These are phyloP conservation scores for Neodon shergylaensis DNA, from an alignment of 2,113 vertebrate species.

Conservation along the genomic window DNA sequence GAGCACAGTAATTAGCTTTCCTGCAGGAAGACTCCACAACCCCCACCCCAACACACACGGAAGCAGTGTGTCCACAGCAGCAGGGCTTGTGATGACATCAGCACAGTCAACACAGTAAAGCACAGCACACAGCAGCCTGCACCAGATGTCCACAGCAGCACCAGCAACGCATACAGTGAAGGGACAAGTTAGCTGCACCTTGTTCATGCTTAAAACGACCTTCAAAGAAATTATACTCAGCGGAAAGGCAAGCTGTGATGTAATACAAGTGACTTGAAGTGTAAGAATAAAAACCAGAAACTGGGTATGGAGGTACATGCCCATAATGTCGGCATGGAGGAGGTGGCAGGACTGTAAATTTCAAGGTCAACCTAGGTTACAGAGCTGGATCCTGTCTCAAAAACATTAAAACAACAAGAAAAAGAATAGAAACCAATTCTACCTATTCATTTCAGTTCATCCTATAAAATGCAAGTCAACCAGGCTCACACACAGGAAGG, in stretches of 20 bases:
- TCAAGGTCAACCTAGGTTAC: not conserved
- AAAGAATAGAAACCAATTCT: not conserved
- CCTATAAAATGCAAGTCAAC: not conserved
- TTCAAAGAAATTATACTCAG: not conserved
- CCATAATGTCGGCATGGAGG: not conserved
- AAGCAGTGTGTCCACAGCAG: not conserved
- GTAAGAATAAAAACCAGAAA: not conserved
- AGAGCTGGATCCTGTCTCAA: not conserved
- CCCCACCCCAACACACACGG: not conserved
- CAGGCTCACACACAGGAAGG: not conserved
- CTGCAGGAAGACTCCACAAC: not conserved
- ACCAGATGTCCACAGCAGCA: not conserved
- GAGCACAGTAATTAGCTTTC: not conserved
- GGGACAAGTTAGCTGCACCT: not conserved
- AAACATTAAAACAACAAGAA: not conserved
- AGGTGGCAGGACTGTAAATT: not conserved
- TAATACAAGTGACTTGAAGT: not conserved
- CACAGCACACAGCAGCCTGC: not conserved
- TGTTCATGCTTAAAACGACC: conserved; percentile 3
- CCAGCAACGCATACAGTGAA: not conserved
- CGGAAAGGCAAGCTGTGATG: not conserved
- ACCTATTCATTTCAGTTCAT: not conserved
- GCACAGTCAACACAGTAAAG: not conserved
- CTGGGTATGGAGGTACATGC: not conserved
- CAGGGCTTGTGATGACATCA: not conserved